Evolutionary conservation across 2,113 vertebrate species (phyloP).

Genomic region (Oplegnathus fasciatus): DNA sequence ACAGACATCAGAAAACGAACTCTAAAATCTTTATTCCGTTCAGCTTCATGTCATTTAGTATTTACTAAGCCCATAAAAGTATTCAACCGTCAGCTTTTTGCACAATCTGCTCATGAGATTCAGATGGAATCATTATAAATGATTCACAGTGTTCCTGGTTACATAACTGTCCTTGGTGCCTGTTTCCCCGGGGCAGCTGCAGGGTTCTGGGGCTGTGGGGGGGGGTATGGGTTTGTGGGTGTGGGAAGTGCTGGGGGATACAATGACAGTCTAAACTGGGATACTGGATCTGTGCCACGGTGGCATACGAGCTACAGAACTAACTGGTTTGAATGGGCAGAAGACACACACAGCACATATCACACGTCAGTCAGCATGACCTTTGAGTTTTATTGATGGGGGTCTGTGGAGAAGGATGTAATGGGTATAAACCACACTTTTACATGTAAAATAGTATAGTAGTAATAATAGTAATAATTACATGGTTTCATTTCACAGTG

Average conservation of each 20-base stretch:
- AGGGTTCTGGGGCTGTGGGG: slow-evolving; percentile 24
- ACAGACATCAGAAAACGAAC: background rate
- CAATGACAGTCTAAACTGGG: slow-evolving; percentile 83
- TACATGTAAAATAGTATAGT: background rate
- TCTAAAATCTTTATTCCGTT: background rate
- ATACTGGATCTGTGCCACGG: slow-evolving; percentile 63
- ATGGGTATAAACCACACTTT: background rate
- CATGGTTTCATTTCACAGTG: background rate
- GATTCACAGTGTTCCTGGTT: slow-evolving; percentile 61
- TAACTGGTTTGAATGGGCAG: slow-evolving; percentile 50
- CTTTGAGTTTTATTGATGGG: slow-evolving; percentile 28
- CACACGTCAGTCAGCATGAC: slow-evolving; percentile 39
- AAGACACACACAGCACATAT: slow-evolving; percentile 52
- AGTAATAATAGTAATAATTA: too few species aligned
- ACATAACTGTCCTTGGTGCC: slow-evolving; percentile 77
- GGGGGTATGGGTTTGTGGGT: slow-evolving; percentile 2
- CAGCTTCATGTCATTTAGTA: background rate
- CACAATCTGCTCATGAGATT: background rate
- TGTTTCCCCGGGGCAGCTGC: slow-evolving; percentile 67
- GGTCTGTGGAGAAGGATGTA: background rate
- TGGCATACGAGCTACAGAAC: slow-evolving; percentile 45
- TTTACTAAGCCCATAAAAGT: background rate
- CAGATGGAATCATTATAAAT: slow-evolving; percentile 30
- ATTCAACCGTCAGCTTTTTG: background rate
- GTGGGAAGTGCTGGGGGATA: slow-evolving; percentile 47